phyloP scores from a whole-genome alignment of 2,113 vertebrate genomes.

The Sylvietta virens region DNA sequence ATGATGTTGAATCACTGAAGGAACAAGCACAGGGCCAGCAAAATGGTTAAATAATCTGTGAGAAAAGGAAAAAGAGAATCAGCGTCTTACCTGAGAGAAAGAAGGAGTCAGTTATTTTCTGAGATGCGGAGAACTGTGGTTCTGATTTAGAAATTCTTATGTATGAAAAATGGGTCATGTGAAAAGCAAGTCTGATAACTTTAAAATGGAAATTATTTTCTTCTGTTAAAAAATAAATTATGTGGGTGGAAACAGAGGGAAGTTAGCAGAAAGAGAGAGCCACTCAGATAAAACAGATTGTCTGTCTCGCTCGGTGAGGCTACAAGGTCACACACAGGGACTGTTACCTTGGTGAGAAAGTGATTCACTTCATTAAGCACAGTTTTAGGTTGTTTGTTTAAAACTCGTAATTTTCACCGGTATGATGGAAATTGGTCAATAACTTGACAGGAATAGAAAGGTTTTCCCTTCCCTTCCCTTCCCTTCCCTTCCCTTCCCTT shows the following conservation, averaged over 20 bases:
- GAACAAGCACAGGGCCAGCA: neutral
- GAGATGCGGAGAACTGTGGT: neutral
- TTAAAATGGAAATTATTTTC: conserved; percentile 54
- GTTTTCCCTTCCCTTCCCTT: neutral
- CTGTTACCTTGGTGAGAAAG: neutral
- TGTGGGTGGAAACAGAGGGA: conserved; percentile 5
- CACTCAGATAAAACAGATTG: neutral
- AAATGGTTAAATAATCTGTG: conserved; percentile 46
- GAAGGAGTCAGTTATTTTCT: conserved; percentile 1
- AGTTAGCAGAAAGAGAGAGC: conserved; percentile 8
- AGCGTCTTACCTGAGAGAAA: neutral
- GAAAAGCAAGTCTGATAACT: conserved; percentile 58
- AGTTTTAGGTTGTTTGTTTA: neutral
- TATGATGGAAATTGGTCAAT: neutral
- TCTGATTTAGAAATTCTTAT: conserved; percentile 22
- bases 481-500: neutral
- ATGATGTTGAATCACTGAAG: conserved; percentile 65
- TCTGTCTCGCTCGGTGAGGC: neutral
- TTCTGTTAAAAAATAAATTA: conserved; percentile 53
- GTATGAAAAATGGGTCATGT: neutral
- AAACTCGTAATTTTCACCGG: neutral
- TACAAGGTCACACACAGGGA: neutral
- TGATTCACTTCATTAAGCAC: neutral
- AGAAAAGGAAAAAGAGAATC: neutral
- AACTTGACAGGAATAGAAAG: neutral